Base-by-base conservation (phyloP, 2,888 invertebrate species). In the Limnephilus marmoratus region DNA sequence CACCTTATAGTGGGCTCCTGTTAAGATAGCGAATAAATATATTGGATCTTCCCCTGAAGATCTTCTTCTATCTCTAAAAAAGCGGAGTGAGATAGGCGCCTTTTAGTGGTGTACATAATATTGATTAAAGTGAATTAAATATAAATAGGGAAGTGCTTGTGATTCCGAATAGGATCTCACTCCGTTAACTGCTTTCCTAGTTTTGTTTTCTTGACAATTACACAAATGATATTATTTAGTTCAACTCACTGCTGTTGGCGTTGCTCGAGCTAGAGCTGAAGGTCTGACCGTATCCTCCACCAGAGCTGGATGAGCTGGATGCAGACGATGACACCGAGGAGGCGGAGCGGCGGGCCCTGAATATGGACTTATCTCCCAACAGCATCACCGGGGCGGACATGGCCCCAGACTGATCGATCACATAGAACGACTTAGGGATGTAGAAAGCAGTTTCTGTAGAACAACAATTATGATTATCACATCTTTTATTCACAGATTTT, bases 391-490 rank as follows among this genome's bases (percentile, higher is more conserved):
- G 95, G 45, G 95, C 95, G 0, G 97, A 96, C 94, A 95, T 95
- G 94, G 96, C 96, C 0, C 97, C 97, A 91, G 96, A 95, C 29
- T 96, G 94, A 94, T 97, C 97, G 93, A 97, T 96, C 49, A 96
- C 95, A 95, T 97, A 97, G 94, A 96, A 97, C 9, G 97, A 96
- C 93, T 96, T 96, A 18, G 97, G 97, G 91, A 97, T 96, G 95
- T 96, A 97, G 94, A 96, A 96, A 94, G 96, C 96, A 41, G 96
- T 95, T 94, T 94, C 97, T 97, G 95, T 93, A 96, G 96, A 94
- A 88, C n/a, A 49, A 49, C 13, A 85, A 85, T n/a, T 2, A 49
- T 45, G 11, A 45, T 45, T 12, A 45, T 45, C 45, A 45, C 12
- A 45, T 45, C 9, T 41, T 41, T 41, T 41, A 41, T 41, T 41